Percentiles rank a stretch among this genome's conserved stretches.
These are phyloP conservation scores for Odontothrips loti DNA, from an alignment of 2,888 invertebrate genomes.

Conservation along the genomic window DNA sequence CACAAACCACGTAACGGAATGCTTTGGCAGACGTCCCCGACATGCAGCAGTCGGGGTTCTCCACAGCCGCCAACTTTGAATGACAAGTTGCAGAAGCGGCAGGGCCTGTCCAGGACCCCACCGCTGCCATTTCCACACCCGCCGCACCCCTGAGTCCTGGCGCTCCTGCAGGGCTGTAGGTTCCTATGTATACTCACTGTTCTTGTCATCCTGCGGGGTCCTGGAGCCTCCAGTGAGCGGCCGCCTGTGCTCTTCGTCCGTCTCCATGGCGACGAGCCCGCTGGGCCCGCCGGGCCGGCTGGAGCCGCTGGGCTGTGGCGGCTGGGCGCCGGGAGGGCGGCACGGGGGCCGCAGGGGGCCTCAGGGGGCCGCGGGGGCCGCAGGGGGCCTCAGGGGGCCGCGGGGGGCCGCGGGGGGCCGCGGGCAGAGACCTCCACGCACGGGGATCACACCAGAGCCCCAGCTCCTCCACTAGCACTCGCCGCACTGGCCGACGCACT, in stretches of 20 bases:
- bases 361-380: neutral
- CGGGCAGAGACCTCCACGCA: neutral
- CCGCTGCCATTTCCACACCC: neutral
- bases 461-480: neutral
- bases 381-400: neutral
- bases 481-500: neutral
- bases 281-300: neutral
- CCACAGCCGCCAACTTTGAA: too few species aligned
- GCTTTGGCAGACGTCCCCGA: neutral
- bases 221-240: constrained; percentile 15
- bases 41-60: neutral
- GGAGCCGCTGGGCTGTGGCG: neutral
- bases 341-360: too few species aligned
- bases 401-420: neutral
- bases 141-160: neutral
- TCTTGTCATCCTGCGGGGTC: constrained; percentile 11
- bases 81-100: too few species aligned
- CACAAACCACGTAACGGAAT: neutral
- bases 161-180: neutral
- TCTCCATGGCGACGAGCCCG: neutral
- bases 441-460: neutral
- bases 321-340: neutral
- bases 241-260: constrained; percentile 5
- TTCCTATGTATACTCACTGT: constrained; percentile 26
- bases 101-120: too few species aligned